These are phyloP conservation scores for Megaleporinus macrocephalus DNA, from an alignment of 2,113 vertebrate genomes.

Conservation along the genomic window DNA sequence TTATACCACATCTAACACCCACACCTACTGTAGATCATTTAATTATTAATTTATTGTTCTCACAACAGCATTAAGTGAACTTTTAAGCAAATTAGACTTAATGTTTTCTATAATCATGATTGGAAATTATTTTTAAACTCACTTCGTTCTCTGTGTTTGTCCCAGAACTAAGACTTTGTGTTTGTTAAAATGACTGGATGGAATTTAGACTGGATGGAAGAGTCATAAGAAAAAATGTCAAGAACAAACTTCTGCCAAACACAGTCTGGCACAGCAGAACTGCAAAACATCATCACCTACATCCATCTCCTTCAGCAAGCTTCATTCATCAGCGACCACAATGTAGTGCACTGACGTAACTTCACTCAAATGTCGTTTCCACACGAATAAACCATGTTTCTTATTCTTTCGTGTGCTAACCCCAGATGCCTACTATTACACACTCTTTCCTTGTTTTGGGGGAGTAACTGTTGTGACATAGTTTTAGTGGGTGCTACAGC, in stretches of 20 bases:
- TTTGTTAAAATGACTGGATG: not conserved
- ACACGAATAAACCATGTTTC: not conserved
- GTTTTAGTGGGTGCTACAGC: too few relatives aligned
- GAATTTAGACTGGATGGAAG: not conserved
- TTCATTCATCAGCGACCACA: not conserved
- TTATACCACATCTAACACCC: too few relatives aligned
- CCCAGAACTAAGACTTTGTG: not conserved
- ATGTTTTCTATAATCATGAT: too few relatives aligned
- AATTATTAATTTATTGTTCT: too few relatives aligned
- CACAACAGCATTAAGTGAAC: too few relatives aligned
- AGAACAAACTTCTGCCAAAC: not conserved
- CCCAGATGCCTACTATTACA: too few relatives aligned
- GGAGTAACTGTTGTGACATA: too few relatives aligned
- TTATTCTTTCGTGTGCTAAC: too few relatives aligned
- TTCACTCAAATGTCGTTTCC: not conserved
- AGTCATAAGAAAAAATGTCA: not conserved
- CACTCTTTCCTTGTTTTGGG: too few relatives aligned
- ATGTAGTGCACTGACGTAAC: not conserved
- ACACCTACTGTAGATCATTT: too few relatives aligned
- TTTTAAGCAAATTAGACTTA: too few relatives aligned
- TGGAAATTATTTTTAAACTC: too few relatives aligned
- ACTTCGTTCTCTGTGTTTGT: not conserved
- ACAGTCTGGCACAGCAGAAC: not conserved
- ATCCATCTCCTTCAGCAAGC: not conserved
- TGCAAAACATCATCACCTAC: not conserved